Evolutionary conservation across 2,113 vertebrate species (phyloP), one percentile per base, ranked within the genome.

Genomic region (Periophthalmodon schlosseri): DNA sequence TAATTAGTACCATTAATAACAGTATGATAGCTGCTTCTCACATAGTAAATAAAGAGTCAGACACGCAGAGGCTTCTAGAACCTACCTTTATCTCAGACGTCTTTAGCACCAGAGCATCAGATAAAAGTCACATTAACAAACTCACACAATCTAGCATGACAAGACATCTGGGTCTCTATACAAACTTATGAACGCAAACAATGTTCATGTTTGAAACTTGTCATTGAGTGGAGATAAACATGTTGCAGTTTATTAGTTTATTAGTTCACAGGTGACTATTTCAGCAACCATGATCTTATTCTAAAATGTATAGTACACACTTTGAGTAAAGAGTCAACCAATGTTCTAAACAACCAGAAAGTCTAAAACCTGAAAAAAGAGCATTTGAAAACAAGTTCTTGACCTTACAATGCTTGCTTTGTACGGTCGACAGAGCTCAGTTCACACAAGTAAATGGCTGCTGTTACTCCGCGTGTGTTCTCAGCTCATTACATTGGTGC

Each of bases 111-210:
- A 23, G 36, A 20, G 34, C 64, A n/a, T 63, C 28, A 63, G 60
- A 63, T 63, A 56, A 63, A 63, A 63, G 5, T 1, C 60, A 34
- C 64, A 46, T 66, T 46, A 66, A n/a, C 64, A 39, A 66, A 66
- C 36, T 34, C 63, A 65, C 34, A n/a, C 34, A 34, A 6, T 16
- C 18, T 2, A 66, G 8, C 39, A 44, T 44, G 39, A 44, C 39
- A 21, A 18, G 34, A 18, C 12, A 46, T 13, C 4, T 18, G 14
- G 33, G 5, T 18, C 33, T 66, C 2, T 63, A 16, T 18, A 34
- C 58, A 60, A 21, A 24, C 5, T 9, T 58, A 3, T 58, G 21
- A 13, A 24, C 5, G 13, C 4, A 23, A 58, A 10, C 21, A 6
- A 54, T 47, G 46, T 47, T 47, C 46, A 36, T 36, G 34, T 44